Conservation (phyloP, 64 coral and sea anemone genomes). For the Orbicella faveolata region DNA sequence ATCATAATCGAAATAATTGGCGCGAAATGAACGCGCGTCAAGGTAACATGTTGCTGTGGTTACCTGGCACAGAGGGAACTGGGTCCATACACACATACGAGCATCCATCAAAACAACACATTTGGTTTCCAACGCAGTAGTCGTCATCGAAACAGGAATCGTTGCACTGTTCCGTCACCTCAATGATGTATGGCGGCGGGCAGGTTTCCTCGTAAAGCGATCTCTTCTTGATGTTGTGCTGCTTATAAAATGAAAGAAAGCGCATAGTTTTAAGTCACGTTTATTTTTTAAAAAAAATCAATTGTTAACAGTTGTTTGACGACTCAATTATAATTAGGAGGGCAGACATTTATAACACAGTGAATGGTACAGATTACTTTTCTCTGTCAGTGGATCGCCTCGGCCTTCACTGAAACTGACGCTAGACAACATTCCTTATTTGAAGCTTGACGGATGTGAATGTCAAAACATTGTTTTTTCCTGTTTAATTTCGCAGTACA, state of each 20-base stretch:
- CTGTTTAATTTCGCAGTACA: too few relatives aligned
- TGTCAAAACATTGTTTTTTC: too few relatives aligned
- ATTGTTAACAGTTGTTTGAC: too few relatives aligned
- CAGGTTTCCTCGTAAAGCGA: conserved; percentile 48
- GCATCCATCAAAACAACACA: conserved; percentile 49
- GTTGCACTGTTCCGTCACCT: conserved; percentile 30
- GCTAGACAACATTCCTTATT: too few relatives aligned
- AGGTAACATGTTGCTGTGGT: background rate
- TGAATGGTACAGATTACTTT: too few relatives aligned
- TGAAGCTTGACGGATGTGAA: too few relatives aligned
- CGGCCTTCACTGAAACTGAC: too few relatives aligned
- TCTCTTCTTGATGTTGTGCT: conserved; percentile 36
- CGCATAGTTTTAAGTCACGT: background rate
- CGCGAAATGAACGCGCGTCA: background rate
- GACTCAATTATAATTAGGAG: too few relatives aligned
- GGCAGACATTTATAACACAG: too few relatives aligned
- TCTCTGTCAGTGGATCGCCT: too few relatives aligned
- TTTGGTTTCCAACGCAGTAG: conserved; percentile 46
- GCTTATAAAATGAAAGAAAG: background rate
- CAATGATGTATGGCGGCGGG: conserved; percentile 36
- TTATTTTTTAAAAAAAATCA: too few relatives aligned
- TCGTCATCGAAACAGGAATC: conserved; percentile 48
- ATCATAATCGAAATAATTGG: too few relatives aligned
- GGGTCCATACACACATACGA: conserved; percentile 56
- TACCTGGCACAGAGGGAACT: conserved; percentile 44